These are phyloP conservation scores for Pycnomerus fuliginosus DNA, from an alignment of 2,888 invertebrate genomes.

Conservation along the genomic window DNA sequence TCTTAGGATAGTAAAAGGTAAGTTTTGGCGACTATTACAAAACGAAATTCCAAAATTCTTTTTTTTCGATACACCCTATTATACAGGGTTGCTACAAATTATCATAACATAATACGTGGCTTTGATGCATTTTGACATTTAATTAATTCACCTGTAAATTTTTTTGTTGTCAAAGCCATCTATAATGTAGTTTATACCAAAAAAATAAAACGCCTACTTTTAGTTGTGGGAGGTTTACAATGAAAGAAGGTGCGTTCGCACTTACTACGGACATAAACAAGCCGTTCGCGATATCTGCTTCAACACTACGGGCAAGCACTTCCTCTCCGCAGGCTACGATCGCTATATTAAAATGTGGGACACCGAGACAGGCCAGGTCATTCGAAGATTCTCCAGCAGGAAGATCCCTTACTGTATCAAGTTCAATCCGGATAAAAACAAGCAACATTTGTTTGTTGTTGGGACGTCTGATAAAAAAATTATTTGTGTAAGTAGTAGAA, in stretches of 20 bases:
- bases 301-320: slow-evolving; percentile 89
- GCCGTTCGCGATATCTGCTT: slow-evolving; percentile 96
- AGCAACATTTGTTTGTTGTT: slow-evolving; percentile 96
- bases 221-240: slow-evolving; percentile 98
- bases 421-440: slow-evolving; percentile 96
- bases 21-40: too few relatives aligned
- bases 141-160: too few relatives aligned
- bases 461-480: slow-evolving; percentile 99
- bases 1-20: too few relatives aligned
- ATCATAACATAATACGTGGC: too few relatives aligned
- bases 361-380: slow-evolving; percentile 90
- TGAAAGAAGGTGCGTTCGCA: slow-evolving; percentile 86
- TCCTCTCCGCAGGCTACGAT: slow-evolving; percentile 96
- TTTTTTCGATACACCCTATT: too few relatives aligned
- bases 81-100: too few relatives aligned
- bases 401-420: slow-evolving; percentile 98
- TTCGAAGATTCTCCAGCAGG: slow-evolving; percentile 87
- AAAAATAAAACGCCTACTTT: too few relatives aligned
- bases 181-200: too few relatives aligned
- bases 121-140: too few relatives aligned
- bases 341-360: slow-evolving; percentile 99
- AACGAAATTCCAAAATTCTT: too few relatives aligned
- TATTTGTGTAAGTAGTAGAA: slow-evolving; percentile 77
- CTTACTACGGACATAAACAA: slow-evolving; percentile 95
- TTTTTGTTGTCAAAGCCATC: too few relatives aligned